Evolutionary conservation across 2,888 invertebrate species (phyloP), one percentile per base, ranked within the genome.

Genomic region (Dromius quadrimaculatus): DNA sequence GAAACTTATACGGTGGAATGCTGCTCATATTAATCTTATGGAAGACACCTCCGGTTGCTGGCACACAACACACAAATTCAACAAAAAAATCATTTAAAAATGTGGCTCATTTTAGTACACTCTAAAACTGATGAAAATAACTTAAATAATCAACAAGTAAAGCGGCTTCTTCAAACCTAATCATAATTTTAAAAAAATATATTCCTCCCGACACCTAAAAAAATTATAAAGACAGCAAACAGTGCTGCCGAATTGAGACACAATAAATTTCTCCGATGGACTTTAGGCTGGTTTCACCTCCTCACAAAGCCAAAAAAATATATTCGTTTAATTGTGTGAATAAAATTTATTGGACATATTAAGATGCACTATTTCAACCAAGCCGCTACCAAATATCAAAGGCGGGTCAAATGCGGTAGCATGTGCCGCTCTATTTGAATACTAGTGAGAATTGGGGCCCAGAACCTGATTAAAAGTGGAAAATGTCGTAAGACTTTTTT

Each of bases 201-300:
- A n/a, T n/a, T n/a, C n/a, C n/a, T n/a, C n/a, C n/a, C n/a, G n/a
- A n/a, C 32, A 32, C 32, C 5, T 32, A 32, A 32, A 32, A 32
- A 59, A 59, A 57, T 54, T 43, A 70, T 70, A 70, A 70, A 70
- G 62, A 70, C 47, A 62, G 47, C 61, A 62, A 70, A 70, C 47
- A 70, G 47, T 70, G 76, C 76, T 75, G 76, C 76, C 74, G 76
- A 76, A 76, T 76, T 75, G 75, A 75, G 74, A 73, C 73, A 63
- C 69, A 34, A 76, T 76, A 76, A 76, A 76, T 76, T 73, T 73
- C 47, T 66, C 36, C 43, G 38, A 47, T 41, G 73, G 72, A 71
- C 57, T 72, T 71, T 63, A 70, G 62, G 73, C 73, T 57, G 66
- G 73, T 72, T 72, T 69, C 63, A 68, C 69, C 71, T 70, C 63